Evolutionary conservation across 2,888 invertebrate genomes (phyloP).

Genomic region (Synergus gifuensis): DNA sequence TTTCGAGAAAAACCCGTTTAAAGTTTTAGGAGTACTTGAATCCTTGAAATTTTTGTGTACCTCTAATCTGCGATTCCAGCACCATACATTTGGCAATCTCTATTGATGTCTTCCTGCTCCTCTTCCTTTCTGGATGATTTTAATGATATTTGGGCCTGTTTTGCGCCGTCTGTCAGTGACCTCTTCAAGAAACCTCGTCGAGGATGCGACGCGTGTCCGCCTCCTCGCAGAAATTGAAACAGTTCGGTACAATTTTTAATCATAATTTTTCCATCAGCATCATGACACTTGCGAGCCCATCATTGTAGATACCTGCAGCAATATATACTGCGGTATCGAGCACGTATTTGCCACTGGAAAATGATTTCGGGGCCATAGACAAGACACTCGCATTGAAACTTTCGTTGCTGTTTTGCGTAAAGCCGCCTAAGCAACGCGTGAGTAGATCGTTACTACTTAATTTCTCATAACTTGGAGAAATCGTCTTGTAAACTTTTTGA

Average conservation of each 20-base stretch:
- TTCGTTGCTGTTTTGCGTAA: neutral
- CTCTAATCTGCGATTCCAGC: too few species aligned
- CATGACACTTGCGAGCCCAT: slow-evolving; percentile 43
- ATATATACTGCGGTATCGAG: too few species aligned
- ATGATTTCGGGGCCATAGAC: slow-evolving; percentile 45
- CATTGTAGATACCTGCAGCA: slow-evolving; percentile 41
- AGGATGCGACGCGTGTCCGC: slow-evolving; percentile 45
- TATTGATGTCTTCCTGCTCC: slow-evolving; percentile 27
- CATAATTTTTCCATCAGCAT: slow-evolving; percentile 47
- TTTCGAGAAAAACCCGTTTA: too few species aligned
- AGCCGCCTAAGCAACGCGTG: neutral
- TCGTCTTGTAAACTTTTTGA: neutral
- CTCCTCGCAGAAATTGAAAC: slow-evolving; percentile 50
- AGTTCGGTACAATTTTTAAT: slow-evolving; percentile 47
- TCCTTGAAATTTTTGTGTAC: too few species aligned
- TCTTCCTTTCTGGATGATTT: slow-evolving; percentile 44
- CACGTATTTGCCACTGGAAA: slow-evolving; percentile 41
- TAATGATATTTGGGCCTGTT: slow-evolving; percentile 38
- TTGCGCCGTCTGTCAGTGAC: slow-evolving; percentile 45
- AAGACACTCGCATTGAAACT: slow-evolving; percentile 43
- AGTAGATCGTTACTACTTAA: neutral
- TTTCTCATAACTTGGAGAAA: neutral
- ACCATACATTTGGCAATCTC: too few species aligned
- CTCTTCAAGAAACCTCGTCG: slow-evolving; percentile 39
- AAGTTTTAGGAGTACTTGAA: too few species aligned